Percentiles rank a stretch among this genome's conserved stretches.
Conservation (phyloP, 2,797 vertebrate genomes). For the Peromyscus eremicus region DNA sequence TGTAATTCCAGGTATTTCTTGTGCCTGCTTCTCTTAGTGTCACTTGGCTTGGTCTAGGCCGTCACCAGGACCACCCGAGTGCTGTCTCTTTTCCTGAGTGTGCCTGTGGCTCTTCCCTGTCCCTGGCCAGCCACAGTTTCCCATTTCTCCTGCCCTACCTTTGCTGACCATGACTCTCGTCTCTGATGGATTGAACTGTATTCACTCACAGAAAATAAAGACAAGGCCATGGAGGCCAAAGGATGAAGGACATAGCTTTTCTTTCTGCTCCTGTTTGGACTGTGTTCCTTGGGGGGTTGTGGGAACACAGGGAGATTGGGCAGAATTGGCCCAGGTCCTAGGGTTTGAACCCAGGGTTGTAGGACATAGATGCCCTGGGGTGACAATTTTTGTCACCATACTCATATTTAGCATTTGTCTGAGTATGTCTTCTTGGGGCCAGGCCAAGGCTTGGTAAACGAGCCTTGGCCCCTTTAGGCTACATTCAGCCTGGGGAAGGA, state of each 20-base stretch:
- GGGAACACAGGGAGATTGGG: background rate
- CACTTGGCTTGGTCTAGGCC: background rate
- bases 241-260: background rate
- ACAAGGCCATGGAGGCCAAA: background rate
- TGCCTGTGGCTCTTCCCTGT: fast-evolving
- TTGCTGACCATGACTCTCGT: background rate
- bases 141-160: background rate
- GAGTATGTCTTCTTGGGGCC: background rate
- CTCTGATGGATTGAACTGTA: background rate
- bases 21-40: background rate
- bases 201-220: background rate
- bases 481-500: background rate
- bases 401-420: background rate
- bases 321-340: background rate
- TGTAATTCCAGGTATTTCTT: conserved; percentile 82
- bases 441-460: background rate
- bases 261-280: background rate
- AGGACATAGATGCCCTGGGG: background rate
- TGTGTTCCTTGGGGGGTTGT: fast-evolving
- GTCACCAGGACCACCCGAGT: fast-evolving
- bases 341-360: background rate
- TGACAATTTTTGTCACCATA: background rate
- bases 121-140: no score
- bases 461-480: background rate
- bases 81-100: background rate